These are phyloP conservation scores for Planiliza haematocheilus DNA, from an alignment of 2,113 vertebrate genomes.

Conservation along the genomic window DNA sequence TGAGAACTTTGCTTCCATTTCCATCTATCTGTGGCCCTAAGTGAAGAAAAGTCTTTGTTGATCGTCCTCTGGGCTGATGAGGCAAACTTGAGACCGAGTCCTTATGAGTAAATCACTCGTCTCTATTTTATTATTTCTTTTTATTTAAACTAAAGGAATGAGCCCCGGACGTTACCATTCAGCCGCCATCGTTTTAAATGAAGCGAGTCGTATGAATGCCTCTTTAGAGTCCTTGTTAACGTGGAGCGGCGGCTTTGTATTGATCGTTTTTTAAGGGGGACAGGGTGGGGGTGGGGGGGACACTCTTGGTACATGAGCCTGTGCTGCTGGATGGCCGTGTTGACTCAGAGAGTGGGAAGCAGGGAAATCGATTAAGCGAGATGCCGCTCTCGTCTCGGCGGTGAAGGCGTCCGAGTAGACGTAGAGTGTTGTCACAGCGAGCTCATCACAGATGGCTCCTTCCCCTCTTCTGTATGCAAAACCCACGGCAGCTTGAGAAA, in stretches of 20 bases:
- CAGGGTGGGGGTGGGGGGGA: neutral
- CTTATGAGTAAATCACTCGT: no score
- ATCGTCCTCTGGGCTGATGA: no score
- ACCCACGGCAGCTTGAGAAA: neutral
- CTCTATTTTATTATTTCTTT: no score
- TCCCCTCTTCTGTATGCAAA: neutral
- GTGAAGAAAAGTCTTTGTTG: no score
- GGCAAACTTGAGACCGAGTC: no score
- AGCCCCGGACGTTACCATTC: no score
- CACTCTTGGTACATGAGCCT: conserved; percentile 20
- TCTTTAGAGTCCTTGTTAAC: conserved; percentile 41
- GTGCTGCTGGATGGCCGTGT: conserved; percentile 34
- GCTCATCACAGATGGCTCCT: no score
- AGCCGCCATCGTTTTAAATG: no score
- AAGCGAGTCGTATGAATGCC: conserved; percentile 40
- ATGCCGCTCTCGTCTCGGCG: conserved; percentile 28
- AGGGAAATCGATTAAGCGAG: conserved; percentile 37
- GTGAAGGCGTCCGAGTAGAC: neutral
- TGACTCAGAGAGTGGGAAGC: conserved; percentile 44
- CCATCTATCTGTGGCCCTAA: neutral
- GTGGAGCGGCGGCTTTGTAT: conserved; percentile 47
- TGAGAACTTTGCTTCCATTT: no score
- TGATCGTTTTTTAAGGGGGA: no score
- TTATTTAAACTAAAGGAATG: no score
- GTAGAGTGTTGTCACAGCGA: conserved; percentile 31